Evolutionary conservation across 1,140 invertebrate genomes (phyloP), one percentile per base, ranked within the genome.

Genomic region (Ostrea denselamellosa): DNA sequence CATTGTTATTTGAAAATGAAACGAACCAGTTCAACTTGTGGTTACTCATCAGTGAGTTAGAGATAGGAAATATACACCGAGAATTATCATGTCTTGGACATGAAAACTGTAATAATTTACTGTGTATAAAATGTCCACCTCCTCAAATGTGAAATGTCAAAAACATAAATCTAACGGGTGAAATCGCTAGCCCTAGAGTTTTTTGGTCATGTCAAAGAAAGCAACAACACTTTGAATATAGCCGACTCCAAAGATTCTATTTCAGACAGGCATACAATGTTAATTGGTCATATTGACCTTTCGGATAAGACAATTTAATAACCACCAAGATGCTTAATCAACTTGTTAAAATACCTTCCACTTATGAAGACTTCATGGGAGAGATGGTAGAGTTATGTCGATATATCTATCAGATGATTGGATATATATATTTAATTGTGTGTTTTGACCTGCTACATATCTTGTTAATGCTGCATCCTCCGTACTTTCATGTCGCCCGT

Each of bases 71-170:
- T 10, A 9, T 77, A 9, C 68, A 77, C 5, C 14, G 25, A 34
- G 68, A 14, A 28, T 77, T 19, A 62, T 62, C 56, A 62, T 34
- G 25, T 28, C 28, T 77, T 77, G 25, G 10, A 77, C 22, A 12
- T 28, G 9, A 8, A 77, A 3, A 28, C 34, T 34, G 0, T 28
- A 77, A 77, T 77, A 77, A 14, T 77, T 77, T 34, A 28, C 25
- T 77, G 22, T 28, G 25, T 77, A 77, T 77, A 34, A 28, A 77
- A 28, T 34, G 68, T 10, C 68, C 68, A 77, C 68, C 68, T 77
- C 68, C 68, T 77, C 68, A 14, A 28, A 28, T 77, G 7, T 17
- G 28, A 77, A 77, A 77, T 77, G 68, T 77, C 68, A 77, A 77
- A 77, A 34, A 25, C 10, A 77, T 77, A 77, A 77, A 77, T 77